Evolutionary conservation across 2,888 invertebrate species (phyloP), one percentile per base, ranked within the genome.

Genomic region (Rotaria magnacalcarata): DNA sequence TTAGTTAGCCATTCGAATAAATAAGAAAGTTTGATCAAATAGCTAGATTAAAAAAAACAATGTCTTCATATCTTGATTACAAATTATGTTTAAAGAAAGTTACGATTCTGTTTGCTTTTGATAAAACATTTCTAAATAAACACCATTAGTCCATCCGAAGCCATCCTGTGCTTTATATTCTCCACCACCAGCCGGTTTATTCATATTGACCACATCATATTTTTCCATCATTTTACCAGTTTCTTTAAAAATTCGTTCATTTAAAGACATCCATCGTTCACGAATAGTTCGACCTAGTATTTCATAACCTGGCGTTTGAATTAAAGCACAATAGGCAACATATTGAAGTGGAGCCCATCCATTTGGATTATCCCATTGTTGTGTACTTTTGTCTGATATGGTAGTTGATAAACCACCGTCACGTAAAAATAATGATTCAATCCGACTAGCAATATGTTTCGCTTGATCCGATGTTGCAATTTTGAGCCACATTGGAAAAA

Each of bases 331-430:
- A 19, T 96, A 93, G 88, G 96, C 92, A 34, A 96, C 94, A 90
- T 96, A 94, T 91, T 96, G 96, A 54, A 96, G 92, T 0, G 97
- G 96, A 0, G 97, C 95, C 97, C 97, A 97, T 0, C 95, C 96
- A 91, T 96, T 96, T 0, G 96, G 91, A 86, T 89, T 90, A 88
- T 91, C 91, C 91, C 91, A 91, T 87, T 91, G 91, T 87, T 91
- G 90, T 0, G 90, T 89, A 41, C 90, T 89, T 24, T 89, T 87
- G 87, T 88, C 85, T 7, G 89, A 87, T 0, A 91, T 90, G 0
- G 90, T 89, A 5, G 91, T 91, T 43, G 91, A 87, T 10, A 89
- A 89, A 41, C 89, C 89, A 34, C 87, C 86, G 67, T 85, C 41
- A 87, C 19, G 86, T 88, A 88, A 27, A 50, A 41, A 5, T 87